Base-by-base conservation (phyloP, 1,140 invertebrate species). In the Hycleus phaleratus region DNA sequence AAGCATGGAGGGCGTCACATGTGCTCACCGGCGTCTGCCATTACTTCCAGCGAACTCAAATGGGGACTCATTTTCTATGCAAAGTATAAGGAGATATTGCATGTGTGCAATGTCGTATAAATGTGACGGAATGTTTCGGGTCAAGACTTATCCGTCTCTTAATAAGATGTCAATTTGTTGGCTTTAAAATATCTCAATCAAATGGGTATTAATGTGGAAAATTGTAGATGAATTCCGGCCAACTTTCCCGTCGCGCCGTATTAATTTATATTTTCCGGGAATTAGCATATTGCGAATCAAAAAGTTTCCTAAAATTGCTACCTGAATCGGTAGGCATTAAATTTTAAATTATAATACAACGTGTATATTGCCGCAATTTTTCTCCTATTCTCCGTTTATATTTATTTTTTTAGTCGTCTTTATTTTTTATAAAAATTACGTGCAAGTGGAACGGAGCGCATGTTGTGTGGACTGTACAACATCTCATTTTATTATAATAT, bases 401-500 rank as follows among this genome's bases (percentile, higher is more conserved):
- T 10, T 42, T n/a, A 4, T 5, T 42, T 8, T 42, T 42, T 42
- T 42, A 32, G 4, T 32, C 32, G 32, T 11, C 10, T 42, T 42
- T 8, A 4, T 42, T 42, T 42, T 42, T 42, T 44, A 32, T 44
- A 43, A 42, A 52, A 52, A 25, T 12, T 43, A 44, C n/a, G 26
- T 26, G 50, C 25, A 40, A 43, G 43, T 43, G 32, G 50, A 44
- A 59, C 45, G 45, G 47, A 55, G 51, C 46, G 60, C 57, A 60
- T 66, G 59, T 66, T 66, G 61, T 66, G 52, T 66, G 55, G 62
- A 64, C 62, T 66, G 62, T 66, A 60, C 60, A 56, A 60, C 62
- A 68, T 69, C 68, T 68, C 64, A 64, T 69, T 69, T 66, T 68
- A 69, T 69, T 67, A 69, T 68, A 69, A 68, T 69, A 68, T 69